A percentile compares a stretch with the other conserved stretches of the same genome.
phyloP scores from a whole-genome alignment of 1,140 invertebrate genomes.

The Andricus grossulariae region DNA sequence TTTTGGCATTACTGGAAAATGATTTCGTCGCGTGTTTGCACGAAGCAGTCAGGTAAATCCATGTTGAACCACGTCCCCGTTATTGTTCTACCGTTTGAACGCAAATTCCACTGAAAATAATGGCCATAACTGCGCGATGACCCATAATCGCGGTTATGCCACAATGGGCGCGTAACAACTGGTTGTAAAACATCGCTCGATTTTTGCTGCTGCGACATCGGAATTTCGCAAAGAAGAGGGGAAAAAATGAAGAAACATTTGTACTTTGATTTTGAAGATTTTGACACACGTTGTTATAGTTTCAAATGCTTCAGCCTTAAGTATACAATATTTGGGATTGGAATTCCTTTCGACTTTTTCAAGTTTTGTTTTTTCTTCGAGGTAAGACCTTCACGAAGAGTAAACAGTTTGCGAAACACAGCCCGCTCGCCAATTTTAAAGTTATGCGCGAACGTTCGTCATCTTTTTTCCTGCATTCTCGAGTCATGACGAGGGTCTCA shows the following conservation, averaged over 20 bases:
- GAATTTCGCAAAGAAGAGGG: conserved; percentile 21
- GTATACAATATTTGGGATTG: conserved; percentile 10
- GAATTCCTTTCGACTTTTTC: neutral
- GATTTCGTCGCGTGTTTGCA: conserved; percentile 6
- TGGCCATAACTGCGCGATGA: conserved; percentile 23
- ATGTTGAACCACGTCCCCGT: conserved; percentile 14
- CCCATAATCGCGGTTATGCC: conserved; percentile 16
- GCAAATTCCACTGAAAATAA: conserved; percentile 34
- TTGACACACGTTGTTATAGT: neutral
- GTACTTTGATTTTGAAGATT: neutral
- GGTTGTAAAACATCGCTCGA: conserved; percentile 37
- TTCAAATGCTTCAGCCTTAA: conserved; percentile 14
- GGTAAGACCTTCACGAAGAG: neutral
- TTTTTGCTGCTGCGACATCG: conserved; percentile 32
- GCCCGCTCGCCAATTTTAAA: neutral
- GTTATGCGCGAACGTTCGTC: conserved; percentile 3
- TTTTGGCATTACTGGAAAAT: neutral
- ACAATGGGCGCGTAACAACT: conserved; percentile 40
- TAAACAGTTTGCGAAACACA: neutral
- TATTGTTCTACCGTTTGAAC: conserved; percentile 17
- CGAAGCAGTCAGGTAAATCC: neutral
- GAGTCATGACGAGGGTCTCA: conserved; percentile 27
- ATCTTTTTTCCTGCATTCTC: conserved; percentile 25
- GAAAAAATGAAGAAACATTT: neutral
- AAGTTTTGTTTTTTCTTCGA: neutral